These are phyloP conservation scores for Beroe ovata DNA, from an alignment of 37 sponge, comb jelly and placozoan species.

Conservation along the genomic window DNA sequence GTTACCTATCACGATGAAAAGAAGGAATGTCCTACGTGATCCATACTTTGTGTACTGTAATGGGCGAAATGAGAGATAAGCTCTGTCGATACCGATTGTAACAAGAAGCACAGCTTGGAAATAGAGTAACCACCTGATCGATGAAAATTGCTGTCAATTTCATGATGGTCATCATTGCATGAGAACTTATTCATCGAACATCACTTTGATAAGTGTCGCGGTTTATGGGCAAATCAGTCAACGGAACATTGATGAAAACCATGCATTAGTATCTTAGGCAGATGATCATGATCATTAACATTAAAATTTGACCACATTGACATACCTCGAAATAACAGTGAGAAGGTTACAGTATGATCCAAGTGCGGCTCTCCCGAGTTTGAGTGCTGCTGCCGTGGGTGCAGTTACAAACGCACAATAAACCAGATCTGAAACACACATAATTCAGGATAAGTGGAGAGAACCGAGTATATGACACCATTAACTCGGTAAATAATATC, in stretches of 20 bases:
- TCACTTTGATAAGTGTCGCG: too few relatives aligned
- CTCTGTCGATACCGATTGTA: slow-evolving; percentile 39
- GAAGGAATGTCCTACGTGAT: background rate
- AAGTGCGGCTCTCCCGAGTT: background rate
- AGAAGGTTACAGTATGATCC: slow-evolving; percentile 45
- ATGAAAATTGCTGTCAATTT: too few relatives aligned
- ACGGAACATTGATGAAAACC: too few relatives aligned
- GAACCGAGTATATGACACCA: too few relatives aligned
- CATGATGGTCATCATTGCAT: too few relatives aligned
- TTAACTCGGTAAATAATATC: too few relatives aligned
- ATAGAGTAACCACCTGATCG: slow-evolving; percentile 44
- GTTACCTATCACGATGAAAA: background rate
- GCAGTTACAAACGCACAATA: background rate
- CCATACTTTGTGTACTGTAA: slow-evolving; percentile 15
- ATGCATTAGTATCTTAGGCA: too few relatives aligned
- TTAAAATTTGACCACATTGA: too few relatives aligned
- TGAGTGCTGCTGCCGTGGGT: background rate
- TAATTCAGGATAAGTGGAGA: too few relatives aligned
- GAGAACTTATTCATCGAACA: too few relatives aligned
- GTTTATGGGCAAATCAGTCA: too few relatives aligned
- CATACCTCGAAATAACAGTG: slow-evolving; percentile 51
- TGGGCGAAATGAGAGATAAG: slow-evolving; percentile 36
- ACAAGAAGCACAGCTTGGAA: slow-evolving; percentile 26
- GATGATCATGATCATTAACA: too few relatives aligned
- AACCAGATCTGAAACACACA: slow-evolving; percentile 18